Conservation (phyloP, 2,888 invertebrate genomes). For the Teleogryllus oceanicus region DNA sequence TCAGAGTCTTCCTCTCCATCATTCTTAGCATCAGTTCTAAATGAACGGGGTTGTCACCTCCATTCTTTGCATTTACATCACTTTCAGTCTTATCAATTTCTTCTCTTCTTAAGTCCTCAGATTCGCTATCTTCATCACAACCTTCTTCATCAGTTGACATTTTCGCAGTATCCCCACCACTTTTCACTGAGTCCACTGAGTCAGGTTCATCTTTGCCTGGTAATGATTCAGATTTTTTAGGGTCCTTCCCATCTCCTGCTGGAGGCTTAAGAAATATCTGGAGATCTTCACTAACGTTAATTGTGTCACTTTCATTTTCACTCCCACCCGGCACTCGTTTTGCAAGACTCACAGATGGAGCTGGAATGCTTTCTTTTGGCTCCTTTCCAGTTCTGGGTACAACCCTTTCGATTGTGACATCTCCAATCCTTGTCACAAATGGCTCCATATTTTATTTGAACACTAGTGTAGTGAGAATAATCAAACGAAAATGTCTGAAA, state of each 20-base stretch:
- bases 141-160: conserved; percentile 35
- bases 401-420: conserved; percentile 58
- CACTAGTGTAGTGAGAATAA: not conserved
- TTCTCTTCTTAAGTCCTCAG: conserved; percentile 32
- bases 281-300: conserved; percentile 34
- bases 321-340: conserved; percentile 45
- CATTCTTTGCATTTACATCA: conserved; percentile 37
- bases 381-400: conserved; percentile 41
- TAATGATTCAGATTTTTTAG: conserved; percentile 11
- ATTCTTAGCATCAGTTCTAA: conserved; percentile 33
- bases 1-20: conserved; percentile 35
- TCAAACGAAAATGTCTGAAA: no score
- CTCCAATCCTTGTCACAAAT: conserved; percentile 56
- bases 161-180: conserved; percentile 49
- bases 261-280: conserved; percentile 35
- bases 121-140: conserved; percentile 32
- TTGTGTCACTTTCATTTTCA: conserved; percentile 46
- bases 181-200: conserved; percentile 20
- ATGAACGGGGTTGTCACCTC: conserved; percentile 37
- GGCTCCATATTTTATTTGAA: conserved; percentile 49
- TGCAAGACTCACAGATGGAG: conserved; percentile 41
- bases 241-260: conserved; percentile 22
- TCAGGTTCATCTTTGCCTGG: conserved; percentile 12
- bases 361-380: conserved; percentile 31
- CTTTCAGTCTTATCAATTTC: conserved; percentile 35